Conservation (phyloP, 2,113 vertebrate genomes). For the Eolophus roseicapilla region DNA sequence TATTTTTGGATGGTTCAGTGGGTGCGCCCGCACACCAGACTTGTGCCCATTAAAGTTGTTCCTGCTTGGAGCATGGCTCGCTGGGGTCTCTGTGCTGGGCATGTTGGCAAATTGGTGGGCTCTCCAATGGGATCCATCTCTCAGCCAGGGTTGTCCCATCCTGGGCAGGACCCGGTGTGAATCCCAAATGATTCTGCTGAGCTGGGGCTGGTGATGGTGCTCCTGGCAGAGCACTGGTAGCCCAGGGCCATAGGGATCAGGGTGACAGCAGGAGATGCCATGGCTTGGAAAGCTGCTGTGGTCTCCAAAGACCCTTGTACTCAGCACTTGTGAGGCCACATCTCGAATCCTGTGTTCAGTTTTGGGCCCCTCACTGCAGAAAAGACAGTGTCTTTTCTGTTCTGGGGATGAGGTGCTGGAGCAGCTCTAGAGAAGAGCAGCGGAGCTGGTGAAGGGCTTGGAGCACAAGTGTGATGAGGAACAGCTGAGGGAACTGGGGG, state of each 20-base stretch:
- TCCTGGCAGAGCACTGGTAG: not conserved
- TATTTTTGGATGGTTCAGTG: not conserved
- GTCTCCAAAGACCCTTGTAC: not conserved
- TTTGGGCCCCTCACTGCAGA: no score
- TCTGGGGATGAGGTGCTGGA: not conserved
- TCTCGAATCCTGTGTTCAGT: not conserved
- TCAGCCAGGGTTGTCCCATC: not conserved
- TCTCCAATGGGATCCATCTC: fast-evolving
- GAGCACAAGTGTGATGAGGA: not conserved
- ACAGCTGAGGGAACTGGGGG: not conserved
- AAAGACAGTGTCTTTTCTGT: not conserved
- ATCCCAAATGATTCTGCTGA: not conserved
- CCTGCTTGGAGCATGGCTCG: fast-evolving
- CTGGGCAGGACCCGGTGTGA: not conserved
- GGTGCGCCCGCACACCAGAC: not conserved
- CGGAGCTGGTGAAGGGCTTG: not conserved
- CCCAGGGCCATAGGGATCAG: fast-evolving
- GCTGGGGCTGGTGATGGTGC: fast-evolving
- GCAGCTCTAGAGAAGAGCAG: not conserved
- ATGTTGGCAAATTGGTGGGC: fast-evolving
- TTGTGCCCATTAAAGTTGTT: conserved; percentile 45
- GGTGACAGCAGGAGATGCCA: not conserved
- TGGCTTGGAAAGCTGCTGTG: not conserved
- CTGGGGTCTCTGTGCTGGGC: not conserved
- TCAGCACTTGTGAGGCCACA: not conserved